Evolutionary conservation across 2,797 vertebrate genomes (phyloP).

Genomic region (Sebastes matsubarae): DNA sequence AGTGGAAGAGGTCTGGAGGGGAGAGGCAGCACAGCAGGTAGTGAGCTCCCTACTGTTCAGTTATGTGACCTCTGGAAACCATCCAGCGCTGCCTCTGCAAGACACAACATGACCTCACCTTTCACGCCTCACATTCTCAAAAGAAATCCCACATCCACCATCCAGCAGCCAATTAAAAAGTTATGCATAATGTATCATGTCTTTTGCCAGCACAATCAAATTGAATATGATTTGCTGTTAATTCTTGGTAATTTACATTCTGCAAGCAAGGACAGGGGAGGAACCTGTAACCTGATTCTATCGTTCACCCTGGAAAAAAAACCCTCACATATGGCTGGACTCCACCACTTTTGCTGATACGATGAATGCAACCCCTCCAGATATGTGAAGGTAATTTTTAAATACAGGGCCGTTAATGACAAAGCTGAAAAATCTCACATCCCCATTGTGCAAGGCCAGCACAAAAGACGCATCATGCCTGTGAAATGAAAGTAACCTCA

Average conservation of each 20-base stretch:
- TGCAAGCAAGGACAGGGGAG: conserved; percentile 24
- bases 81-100: conserved; percentile 49
- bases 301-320: conserved; percentile 8
- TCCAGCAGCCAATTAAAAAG: conserved; percentile 82
- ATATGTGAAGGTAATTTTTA: conserved; percentile 67
- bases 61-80: conserved; percentile 67
- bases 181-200: conserved; percentile 83
- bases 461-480: conserved; percentile 71
- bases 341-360: conserved; percentile 25
- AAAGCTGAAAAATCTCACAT: conserved; percentile 62
- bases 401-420: conserved; percentile 74
- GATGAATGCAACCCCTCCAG: conserved; percentile 58
- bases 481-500: conserved; percentile 76
- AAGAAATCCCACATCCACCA: conserved; percentile 63
- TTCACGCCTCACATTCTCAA: conserved; percentile 62
- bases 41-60: conserved; percentile 48
- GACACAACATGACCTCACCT: conserved; percentile 68
- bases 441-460: conserved; percentile 69
- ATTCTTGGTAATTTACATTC: conserved; percentile 56
- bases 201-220: conserved; percentile 74
- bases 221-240: conserved; percentile 67
- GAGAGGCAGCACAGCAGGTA: conserved; percentile 56
- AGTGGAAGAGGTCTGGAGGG: conserved; percentile 19
- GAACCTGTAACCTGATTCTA: conserved; percentile 35
- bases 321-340: conserved; percentile 10